phyloP scores from a whole-genome alignment of 2,113 vertebrate genomes.

The Dasypus novemcinctus region DNA sequence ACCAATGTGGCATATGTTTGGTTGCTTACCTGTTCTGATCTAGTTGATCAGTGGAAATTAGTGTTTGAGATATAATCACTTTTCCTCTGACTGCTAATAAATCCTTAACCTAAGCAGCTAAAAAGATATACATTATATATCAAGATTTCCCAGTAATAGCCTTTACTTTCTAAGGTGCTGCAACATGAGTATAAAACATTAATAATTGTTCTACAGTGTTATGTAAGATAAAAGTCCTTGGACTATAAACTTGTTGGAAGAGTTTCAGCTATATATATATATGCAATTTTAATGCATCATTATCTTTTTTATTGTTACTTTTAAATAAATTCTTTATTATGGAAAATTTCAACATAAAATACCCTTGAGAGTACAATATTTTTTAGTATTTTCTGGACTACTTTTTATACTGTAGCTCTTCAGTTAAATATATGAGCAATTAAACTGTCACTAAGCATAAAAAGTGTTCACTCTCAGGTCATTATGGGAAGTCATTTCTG shows the following conservation, averaged over 20 bases:
- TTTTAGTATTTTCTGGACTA: not conserved
- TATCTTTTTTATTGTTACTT: not conserved
- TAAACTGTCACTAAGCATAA: not conserved
- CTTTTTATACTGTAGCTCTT: not conserved
- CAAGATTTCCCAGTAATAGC: not conserved
- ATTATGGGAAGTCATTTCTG: not conserved
- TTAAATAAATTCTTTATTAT: not conserved
- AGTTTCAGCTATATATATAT: not conserved
- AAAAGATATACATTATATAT: not conserved
- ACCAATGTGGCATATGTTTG: not conserved
- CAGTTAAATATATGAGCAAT: not conserved
- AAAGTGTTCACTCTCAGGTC: not conserved
- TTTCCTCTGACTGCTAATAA: not conserved
- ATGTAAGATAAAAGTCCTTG: not conserved
- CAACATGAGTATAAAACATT: not conserved
- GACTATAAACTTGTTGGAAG: not conserved
- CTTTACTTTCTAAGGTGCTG: not conserved
- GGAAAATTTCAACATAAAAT: not conserved
- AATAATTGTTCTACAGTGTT: not conserved
- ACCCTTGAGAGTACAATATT: not conserved
- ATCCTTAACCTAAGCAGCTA: not conserved
- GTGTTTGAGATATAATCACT: not conserved
- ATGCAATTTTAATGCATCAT: not conserved
- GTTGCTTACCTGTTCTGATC: not conserved
- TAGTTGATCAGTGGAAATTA: not conserved